phyloP scores from a whole-genome alignment of 2,113 vertebrate genomes.

The Arothron firmamentum region DNA sequence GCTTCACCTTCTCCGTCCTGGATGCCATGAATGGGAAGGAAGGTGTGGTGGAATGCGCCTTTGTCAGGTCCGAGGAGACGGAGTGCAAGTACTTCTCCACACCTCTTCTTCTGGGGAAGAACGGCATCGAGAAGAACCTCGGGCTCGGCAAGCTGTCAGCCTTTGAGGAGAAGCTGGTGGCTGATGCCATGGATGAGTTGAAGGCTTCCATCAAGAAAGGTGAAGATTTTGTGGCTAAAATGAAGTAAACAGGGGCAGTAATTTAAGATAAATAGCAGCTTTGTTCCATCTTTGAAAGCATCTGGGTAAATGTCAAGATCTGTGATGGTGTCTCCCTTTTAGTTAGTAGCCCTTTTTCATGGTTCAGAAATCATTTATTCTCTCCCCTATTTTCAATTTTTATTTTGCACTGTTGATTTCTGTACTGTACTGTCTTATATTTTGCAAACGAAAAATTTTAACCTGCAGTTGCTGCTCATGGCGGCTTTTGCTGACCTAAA shows the following conservation, averaged over 20 bases:
- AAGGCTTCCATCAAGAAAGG: conserved; percentile 97
- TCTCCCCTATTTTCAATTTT: not conserved
- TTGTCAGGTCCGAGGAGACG: conserved; percentile 86
- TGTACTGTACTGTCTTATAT: conserved; percentile 47
- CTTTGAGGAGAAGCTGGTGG: conserved; percentile 93
- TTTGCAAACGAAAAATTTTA: conserved; percentile 36
- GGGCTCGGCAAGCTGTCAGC: conserved; percentile 87
- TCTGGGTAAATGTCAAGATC: conserved; percentile 35
- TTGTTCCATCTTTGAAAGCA: conserved; percentile 44
- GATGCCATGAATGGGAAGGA: conserved; percentile 95
- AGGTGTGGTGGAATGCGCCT: conserved; percentile 91
- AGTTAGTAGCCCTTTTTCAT: conserved; percentile 17
- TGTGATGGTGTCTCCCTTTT: conserved; percentile 52
- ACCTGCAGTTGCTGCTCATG: conserved; percentile 11
- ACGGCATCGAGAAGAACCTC: conserved; percentile 95
- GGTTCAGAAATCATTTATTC: conserved; percentile 8
- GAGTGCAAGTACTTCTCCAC: conserved; percentile 96
- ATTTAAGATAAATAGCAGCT: conserved; percentile 7
- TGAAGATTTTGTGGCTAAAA: conserved; percentile 89
- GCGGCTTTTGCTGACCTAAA: conserved; percentile 28
- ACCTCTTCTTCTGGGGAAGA: conserved; percentile 92
- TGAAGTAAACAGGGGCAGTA: conserved; percentile 78
- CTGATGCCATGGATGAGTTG: conserved; percentile 83
- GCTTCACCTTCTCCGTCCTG: conserved; percentile 92
- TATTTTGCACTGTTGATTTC: conserved; percentile 21